Base-by-base conservation (phyloP, 2,888 invertebrate genomes). In the Pyrgus malvae region DNA sequence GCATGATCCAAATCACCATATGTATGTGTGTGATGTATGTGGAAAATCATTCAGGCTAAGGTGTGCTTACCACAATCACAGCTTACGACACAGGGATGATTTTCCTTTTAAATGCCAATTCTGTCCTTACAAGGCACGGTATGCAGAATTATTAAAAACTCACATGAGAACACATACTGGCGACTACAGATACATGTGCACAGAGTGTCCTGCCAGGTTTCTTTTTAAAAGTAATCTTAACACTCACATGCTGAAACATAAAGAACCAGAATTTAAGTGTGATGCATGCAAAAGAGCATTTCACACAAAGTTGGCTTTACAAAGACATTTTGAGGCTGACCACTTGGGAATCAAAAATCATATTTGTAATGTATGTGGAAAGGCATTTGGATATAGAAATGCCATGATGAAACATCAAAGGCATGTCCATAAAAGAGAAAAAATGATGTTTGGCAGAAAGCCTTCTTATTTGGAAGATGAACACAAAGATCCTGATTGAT, bases 341-440 rank as follows among this genome's bases (percentile, higher is more conserved):
- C 79, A 80, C 57, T 68, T 77, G 6, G 78, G 78, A 11, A 71
- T 78, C 2, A 76, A 71, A 56, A 76, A 74, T 41, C 75, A 78
- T 68, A 67, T 75, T 2, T 79, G 79, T 38, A 70, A 75, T 16
- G 59, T 72, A 14, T 79, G 79, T 56, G 76, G 77, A 0, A 76
- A 78, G 53, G 76, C 78, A 9, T 79, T 78, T 61, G 78, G 78
- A 8, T 78, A 79, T 46, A 68, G 78, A 54, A 71, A 78, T 60
- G 75, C 75, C 27, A 69, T 79, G 74, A 74, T 74, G 63, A 77
- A 77, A 55, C 79, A 79, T 57, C 76, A 78, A 50, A 56, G 73
- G 14, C 69, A 71, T 66, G 76, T 79, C 0, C 79, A 79, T 57
- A 78, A 79, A 58, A 68, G 78, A 48, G 72, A 76, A 44, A 79